Evolutionary conservation across 2,888 invertebrate genomes (phyloP).

Genomic region (Sarcophaga carnaria): DNA sequence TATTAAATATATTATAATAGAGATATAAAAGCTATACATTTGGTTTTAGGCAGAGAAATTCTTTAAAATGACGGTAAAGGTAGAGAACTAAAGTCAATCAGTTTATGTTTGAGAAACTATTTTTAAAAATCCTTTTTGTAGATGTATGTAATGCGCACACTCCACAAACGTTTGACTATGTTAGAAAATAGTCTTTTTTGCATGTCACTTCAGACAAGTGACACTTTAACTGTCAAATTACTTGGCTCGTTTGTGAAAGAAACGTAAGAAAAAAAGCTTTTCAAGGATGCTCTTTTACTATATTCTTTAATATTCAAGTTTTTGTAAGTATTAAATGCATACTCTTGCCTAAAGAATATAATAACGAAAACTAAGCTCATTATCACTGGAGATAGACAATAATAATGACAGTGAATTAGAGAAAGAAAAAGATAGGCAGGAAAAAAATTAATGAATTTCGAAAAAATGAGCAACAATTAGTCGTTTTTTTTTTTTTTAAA

Average conservation of each 20-base stretch:
- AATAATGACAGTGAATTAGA: conserved; percentile 44
- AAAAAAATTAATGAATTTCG: no score
- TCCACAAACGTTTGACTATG: neutral
- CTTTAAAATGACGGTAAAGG: no score
- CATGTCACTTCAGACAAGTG: conserved; percentile 23
- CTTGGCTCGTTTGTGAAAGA: conserved; percentile 8
- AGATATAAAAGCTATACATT: no score
- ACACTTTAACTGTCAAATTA: conserved; percentile 51
- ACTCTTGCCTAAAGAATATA: no score
- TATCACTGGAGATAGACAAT: conserved; percentile 51
- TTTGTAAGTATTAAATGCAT: no score
- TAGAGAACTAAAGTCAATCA: no score
- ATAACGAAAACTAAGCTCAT: neutral
- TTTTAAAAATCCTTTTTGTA: neutral
- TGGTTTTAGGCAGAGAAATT: no score
- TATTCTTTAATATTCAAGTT: no score
- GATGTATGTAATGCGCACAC: conserved; percentile 14
- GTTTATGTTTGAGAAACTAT: neutral
- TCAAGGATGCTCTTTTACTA: conserved; percentile 53
- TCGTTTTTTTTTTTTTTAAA: no score
- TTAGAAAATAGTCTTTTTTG: neutral
- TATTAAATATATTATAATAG: no score
- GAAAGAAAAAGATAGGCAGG: no score
- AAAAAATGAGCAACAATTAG: no score
- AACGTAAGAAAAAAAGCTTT: conserved; percentile 38